Base-by-base conservation (phyloP, 2,888 invertebrate species). In the Blastobasis adustella region DNA sequence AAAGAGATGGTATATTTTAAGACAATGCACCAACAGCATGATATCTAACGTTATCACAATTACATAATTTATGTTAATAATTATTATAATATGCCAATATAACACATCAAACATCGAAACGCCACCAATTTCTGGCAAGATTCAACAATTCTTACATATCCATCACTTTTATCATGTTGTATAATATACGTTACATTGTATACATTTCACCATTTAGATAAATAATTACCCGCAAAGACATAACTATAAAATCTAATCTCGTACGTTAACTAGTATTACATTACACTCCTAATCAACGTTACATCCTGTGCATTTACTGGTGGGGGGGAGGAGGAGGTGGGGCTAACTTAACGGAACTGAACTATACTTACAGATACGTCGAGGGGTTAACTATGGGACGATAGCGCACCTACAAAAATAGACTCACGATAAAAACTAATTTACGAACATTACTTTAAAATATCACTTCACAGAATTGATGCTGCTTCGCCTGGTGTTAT, bases 171-270 rank as follows among this genome's bases (percentile, higher is more conserved):
- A 60, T 64, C 66, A 70, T 69, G 69, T 59, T 67, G 66, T 72
- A 71, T 72, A 72, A 71, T 72, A 80, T 76, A 79, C 71, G 66
- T 73, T 81, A 82, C 62, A 76, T 71, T 77, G 79, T 81, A 82
- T 80, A 83, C 78, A 71, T 79, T 62, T 75, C 74, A 71, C 71
- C 71, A 73, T 77, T 76, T 69, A 71, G 73, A 77, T 76, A 79
- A 79, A 81, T 76, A 71, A 71, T 73, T 77, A 81, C 69, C 72
- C 75, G 76, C 79, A 79, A 75, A 75, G 71, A 75, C 78, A 74
- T 78, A 78, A 73, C 79, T 83, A 81, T 83, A 79, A 76, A 82
- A 79, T 82, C 81, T 85, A 85, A 82, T 79, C 72, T 82, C 81
- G 73, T 59, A 73, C 72, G 69, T 74, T 65, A 68, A 65, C 71